Percentiles rank a stretch among this genome's conserved stretches.
These are phyloP conservation scores for Nesoenas mayeri DNA, from an alignment of 2,113 vertebrate species.

Conservation along the genomic window DNA sequence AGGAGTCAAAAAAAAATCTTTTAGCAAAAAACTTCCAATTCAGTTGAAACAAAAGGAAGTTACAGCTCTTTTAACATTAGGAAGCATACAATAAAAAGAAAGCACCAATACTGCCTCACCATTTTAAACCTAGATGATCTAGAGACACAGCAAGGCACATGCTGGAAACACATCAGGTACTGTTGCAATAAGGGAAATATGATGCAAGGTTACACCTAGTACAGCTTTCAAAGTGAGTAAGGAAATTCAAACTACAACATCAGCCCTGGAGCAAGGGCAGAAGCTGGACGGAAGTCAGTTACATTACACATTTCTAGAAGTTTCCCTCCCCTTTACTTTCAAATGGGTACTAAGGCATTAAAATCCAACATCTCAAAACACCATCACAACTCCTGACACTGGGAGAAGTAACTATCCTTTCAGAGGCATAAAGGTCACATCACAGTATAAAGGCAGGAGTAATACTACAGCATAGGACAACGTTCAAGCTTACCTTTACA, in stretches of 20 bases:
- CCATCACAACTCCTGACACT: accelerated
- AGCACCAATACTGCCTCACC: background rate
- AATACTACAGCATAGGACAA: background rate
- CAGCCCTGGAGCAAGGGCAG: constrained; percentile 24
- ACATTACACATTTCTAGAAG: background rate
- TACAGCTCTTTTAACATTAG: background rate
- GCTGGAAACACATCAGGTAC: background rate
- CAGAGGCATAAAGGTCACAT: background rate
- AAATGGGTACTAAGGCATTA: background rate
- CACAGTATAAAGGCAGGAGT: background rate
- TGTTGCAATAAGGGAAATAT: background rate
- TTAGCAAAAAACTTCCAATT: background rate
- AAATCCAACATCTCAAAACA: background rate
- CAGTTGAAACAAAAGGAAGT: background rate
- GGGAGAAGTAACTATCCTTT: background rate
- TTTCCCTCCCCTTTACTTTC: background rate
- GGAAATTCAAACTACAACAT: background rate
- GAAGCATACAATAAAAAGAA: background rate
- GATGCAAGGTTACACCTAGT: background rate
- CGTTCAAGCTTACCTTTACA: background rate
- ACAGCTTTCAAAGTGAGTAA: constrained; percentile 16
- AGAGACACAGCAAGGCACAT: background rate
- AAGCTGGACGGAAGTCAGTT: background rate
- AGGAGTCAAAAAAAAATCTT: background rate
- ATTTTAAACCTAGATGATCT: background rate